Conservation (phyloP, 2,888 invertebrate genomes). For the Malacosoma neustria region DNA sequence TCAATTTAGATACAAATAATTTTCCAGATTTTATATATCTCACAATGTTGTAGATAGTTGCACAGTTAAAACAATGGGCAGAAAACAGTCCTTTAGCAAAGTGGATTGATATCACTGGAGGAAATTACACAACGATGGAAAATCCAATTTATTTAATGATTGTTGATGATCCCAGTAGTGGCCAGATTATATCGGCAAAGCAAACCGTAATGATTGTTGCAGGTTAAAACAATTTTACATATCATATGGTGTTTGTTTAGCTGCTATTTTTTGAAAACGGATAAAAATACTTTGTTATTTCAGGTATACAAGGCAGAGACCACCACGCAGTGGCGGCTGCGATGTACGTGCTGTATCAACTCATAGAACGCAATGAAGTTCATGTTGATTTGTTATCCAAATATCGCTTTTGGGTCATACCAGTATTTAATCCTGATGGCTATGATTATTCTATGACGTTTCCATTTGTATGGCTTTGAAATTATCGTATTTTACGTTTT, state of each 20-base stretch:
- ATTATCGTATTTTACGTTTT: background rate
- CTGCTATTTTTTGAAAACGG: too few relatives aligned
- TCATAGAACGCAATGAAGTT: conserved; percentile 48
- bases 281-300: conserved; percentile 5
- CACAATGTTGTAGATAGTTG: conserved; percentile 42
- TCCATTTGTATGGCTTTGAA: conserved; percentile 38
- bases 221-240: conserved; percentile 27
- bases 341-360: conserved; percentile 53
- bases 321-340: conserved; percentile 61
- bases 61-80: conserved; percentile 52
- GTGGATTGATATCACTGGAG: conserved; percentile 51
- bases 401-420: conserved; percentile 61
- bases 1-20: too few relatives aligned
- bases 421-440: conserved; percentile 64
- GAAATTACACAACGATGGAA: conserved; percentile 58
- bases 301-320: conserved; percentile 62
- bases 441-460: conserved; percentile 65
- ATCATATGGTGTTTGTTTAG: background rate
- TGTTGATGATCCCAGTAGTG: conserved; percentile 59
- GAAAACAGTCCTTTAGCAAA: conserved; percentile 53
- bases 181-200: conserved; percentile 55
- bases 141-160: conserved; percentile 64
- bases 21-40: too few relatives aligned
- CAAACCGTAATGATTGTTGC: conserved; percentile 59
- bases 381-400: conserved; percentile 46